Evolutionary conservation across 2,797 vertebrate species (phyloP).

Genomic region (Phaenicophaeus curvirostris): DNA sequence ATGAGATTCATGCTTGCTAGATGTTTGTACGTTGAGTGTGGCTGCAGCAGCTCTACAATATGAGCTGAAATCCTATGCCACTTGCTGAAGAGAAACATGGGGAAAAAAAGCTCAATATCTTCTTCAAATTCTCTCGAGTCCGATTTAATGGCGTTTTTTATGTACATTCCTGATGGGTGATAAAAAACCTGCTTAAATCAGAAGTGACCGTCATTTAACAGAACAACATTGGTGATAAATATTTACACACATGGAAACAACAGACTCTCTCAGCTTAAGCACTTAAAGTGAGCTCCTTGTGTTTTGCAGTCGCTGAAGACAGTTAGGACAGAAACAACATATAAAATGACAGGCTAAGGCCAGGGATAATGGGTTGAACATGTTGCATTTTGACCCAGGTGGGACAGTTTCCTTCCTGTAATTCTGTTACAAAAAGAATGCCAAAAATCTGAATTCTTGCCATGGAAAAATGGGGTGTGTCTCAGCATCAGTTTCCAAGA

Average conservation of each 20-base stretch:
- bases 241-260: not conserved
- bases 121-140: not conserved
- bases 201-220: not conserved
- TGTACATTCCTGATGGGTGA: not conserved
- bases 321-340: not conserved
- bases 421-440: not conserved
- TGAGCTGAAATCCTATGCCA: not conserved
- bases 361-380: no score
- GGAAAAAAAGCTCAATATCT: not conserved
- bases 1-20: not conserved
- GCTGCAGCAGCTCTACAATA: not conserved
- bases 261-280: not conserved
- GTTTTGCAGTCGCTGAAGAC: not conserved
- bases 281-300: fast-evolving
- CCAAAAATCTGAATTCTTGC: not conserved
- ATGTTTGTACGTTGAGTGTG: fast-evolving
- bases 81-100: not conserved
- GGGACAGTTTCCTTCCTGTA: not conserved
- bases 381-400: fast-evolving
- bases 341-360: not conserved
- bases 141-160: not conserved
- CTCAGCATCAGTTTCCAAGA: not conserved
- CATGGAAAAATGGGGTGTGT: not conserved
- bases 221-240: not conserved
- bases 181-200: not conserved